phyloP scores from a whole-genome alignment of 2,888 invertebrate genomes.

The Acronicta psi region DNA sequence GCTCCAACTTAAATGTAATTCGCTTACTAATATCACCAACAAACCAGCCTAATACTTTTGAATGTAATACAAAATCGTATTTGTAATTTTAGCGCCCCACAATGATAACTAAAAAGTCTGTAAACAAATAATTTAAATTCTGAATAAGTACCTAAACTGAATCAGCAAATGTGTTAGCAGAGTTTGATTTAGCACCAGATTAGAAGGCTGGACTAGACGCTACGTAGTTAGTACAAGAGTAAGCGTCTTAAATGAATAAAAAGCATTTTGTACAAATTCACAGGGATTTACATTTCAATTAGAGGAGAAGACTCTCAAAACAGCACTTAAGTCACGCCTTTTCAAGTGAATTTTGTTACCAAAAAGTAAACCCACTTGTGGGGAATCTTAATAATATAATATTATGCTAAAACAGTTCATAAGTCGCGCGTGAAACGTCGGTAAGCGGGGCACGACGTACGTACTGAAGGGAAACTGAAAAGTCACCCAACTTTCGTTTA shows the following conservation, averaged over 20 bases:
- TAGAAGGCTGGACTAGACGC: constrained; percentile 15
- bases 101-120: constrained; percentile 12
- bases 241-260: constrained; percentile 45
- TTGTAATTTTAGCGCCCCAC: constrained; percentile 8
- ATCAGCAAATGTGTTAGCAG: constrained; percentile 28
- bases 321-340: constrained; percentile 40
- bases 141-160: constrained; percentile 20
- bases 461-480: constrained; percentile 53
- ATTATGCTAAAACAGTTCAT: constrained; percentile 62
- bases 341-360: constrained; percentile 50
- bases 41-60: constrained; percentile 19
- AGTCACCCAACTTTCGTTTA: constrained; percentile 73
- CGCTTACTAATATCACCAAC: constrained; percentile 40
- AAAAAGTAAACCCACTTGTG: constrained; percentile 29
- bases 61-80: constrained; percentile 13
- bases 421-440: constrained; percentile 57
- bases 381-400: constrained; percentile 40
- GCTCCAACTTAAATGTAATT: constrained; percentile 63
- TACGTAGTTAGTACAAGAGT: constrained; percentile 23
- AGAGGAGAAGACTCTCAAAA: constrained; percentile 29
- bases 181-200: constrained; percentile 30
- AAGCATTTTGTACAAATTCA: constrained; percentile 44
- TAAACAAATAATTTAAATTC: constrained; percentile 51
- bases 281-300: constrained; percentile 55
- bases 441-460: constrained; percentile 27